phyloP scores from a whole-genome alignment of 2,888 invertebrate species.

The Lasiommata megera region DNA sequence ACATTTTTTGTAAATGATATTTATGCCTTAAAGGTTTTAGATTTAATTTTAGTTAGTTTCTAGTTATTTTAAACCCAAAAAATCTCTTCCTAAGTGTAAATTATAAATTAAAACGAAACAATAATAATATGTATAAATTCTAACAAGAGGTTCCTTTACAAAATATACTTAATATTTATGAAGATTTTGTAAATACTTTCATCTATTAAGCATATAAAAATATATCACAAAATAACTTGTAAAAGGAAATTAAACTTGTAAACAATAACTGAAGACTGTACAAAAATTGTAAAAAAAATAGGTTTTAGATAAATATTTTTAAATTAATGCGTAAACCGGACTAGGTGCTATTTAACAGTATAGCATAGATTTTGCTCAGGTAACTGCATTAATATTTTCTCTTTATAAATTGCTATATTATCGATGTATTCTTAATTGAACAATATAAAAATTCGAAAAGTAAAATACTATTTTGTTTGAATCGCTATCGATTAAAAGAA shows the following conservation, averaged over 20 bases:
- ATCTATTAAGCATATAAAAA: too few relatives aligned
- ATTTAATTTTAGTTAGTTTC: not conserved
- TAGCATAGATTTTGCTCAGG: not conserved
- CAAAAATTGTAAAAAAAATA: not conserved
- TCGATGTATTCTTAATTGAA: too few relatives aligned
- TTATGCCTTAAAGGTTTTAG: not conserved
- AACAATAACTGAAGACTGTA: slow-evolving; percentile 2
- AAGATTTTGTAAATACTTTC: slow-evolving; percentile 3
- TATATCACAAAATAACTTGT: too few relatives aligned
- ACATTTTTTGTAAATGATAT: too few relatives aligned
- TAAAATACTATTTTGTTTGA: too few relatives aligned
- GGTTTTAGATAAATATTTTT: not conserved
- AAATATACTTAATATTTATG: slow-evolving; percentile 1
- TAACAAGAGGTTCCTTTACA: slow-evolving; percentile 2
- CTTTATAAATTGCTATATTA: too few relatives aligned
- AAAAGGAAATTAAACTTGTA: not conserved
- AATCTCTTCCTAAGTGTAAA: not conserved
- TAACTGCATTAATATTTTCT: not conserved
- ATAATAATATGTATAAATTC: not conserved
- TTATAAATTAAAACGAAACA: not conserved
- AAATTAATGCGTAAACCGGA: too few relatives aligned
- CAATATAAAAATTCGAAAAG: too few relatives aligned
- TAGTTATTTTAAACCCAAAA: not conserved
- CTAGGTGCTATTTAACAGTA: slow-evolving; percentile 5
- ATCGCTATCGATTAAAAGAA: too few relatives aligned